These are phyloP conservation scores for Temnothorax unifasciatus DNA, from an alignment of 2,888 invertebrate genomes.

Conservation along the genomic window DNA sequence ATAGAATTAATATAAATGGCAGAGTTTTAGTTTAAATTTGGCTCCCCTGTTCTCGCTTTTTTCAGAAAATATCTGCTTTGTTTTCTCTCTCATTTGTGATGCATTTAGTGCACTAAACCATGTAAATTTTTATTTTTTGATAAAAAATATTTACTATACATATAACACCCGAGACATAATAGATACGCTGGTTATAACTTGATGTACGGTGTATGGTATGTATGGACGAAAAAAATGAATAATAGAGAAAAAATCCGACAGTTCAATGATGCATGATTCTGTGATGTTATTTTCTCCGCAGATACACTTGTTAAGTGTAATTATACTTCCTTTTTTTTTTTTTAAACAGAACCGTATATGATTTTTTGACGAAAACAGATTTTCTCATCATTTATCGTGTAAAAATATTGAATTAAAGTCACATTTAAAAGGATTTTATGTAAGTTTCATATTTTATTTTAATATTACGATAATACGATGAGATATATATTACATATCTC, in stretches of 20 bases:
- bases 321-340: background rate
- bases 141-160: background rate
- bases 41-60: background rate
- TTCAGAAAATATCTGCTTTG: background rate
- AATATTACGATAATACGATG: too few relatives aligned
- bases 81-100: background rate
- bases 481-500: too few relatives aligned
- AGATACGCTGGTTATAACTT: background rate
- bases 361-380: background rate
- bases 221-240: too few relatives aligned
- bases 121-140: background rate
- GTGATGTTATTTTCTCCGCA: too few relatives aligned
- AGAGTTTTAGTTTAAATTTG: conserved; percentile 10
- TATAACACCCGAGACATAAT: background rate
- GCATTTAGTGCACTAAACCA: background rate
- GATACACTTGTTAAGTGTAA: background rate
- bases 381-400: background rate
- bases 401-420: background rate
- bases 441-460: too few relatives aligned
- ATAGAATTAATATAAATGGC: conserved; percentile 61
- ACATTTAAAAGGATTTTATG: background rate
- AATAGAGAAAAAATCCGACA: too few relatives aligned
- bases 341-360: background rate
- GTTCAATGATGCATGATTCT: too few relatives aligned
- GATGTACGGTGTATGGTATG: too few relatives aligned